Base-by-base conservation (phyloP, 2,797 vertebrate species). In the Danio jaintianensis region DNA sequence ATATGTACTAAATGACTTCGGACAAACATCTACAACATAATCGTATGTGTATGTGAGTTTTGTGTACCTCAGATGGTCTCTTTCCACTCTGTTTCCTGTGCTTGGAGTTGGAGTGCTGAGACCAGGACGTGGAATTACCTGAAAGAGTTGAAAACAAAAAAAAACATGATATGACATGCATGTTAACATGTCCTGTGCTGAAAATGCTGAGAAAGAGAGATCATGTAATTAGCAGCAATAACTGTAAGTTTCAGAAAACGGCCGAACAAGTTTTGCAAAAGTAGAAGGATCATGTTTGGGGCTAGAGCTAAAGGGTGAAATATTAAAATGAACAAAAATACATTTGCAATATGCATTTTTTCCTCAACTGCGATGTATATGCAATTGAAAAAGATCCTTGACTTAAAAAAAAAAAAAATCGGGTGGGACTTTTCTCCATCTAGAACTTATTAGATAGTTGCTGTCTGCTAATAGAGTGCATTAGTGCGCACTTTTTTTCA, bases 81-180 rank as follows among this genome's bases (percentile, higher is more conserved):
- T 93, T 93, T 48, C 97, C 97, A 18, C 95, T 93, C 48, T 93
- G 92, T 80, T 96, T 95, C 80, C 92, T 94, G 69, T 89, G 94
- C 67, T 93, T 95, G n/a, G 96, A 94, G 75, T 92, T 94, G 29
- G 97, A 98, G 85, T 96, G 95, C 87, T 98, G 97, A 18, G 98
- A 98, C 96, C 96, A 98, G 50, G 95, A 95, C 10, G 96, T 96
- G 12, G 96, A 98, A 71, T 95, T 94, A 93, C 98, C 98, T 99
- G 89, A 6, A 79, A 70, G 59, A 84, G 29, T 29, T 29, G 29
- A n/a, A n/a, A n/a, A 1, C 22, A 85, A 70, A 67, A n/a, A 62
- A 61, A n/a, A 43, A 58, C 22, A 18, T 16, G 45, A 4, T 11
- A 52, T 29, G 29, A 29, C 63, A 66, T 22, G 42, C 38, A 66